A percentile compares a stretch with the other conserved stretches of the same genome.
These are phyloP conservation scores for Tachuris rubrigastra DNA, from an alignment of 2,113 vertebrate genomes.

Conservation along the genomic window DNA sequence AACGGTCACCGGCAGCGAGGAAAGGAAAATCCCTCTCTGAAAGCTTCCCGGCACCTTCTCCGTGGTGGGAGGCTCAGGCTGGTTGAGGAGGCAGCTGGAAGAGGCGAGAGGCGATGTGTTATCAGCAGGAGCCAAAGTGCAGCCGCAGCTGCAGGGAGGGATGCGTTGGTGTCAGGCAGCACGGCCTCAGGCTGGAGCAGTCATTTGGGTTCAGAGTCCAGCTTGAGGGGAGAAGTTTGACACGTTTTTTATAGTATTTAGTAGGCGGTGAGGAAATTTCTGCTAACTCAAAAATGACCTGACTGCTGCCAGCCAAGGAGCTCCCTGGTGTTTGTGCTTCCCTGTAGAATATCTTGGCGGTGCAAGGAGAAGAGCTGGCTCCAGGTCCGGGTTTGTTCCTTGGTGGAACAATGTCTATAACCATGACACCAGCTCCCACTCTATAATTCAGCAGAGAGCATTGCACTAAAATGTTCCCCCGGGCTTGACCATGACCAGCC, in stretches of 20 bases:
- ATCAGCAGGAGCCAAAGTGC: neutral
- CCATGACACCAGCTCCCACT: fast-evolving
- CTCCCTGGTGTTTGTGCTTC: neutral
- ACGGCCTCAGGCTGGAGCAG: neutral
- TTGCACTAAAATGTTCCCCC: neutral
- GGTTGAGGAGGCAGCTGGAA: neutral
- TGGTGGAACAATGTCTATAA: neutral
- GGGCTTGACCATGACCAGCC: neutral
- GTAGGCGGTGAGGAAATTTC: neutral
- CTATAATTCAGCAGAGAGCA: neutral
- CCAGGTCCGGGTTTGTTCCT: neutral
- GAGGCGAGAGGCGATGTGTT: neutral
- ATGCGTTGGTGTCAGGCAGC: neutral
- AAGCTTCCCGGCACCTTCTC: neutral
- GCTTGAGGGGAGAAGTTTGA: neutral
- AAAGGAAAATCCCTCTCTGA: neutral
- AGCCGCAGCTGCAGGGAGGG: neutral
- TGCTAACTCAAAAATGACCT: neutral
- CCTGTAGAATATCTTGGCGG: neutral
- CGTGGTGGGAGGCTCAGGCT: neutral
- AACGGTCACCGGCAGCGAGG: fast-evolving
- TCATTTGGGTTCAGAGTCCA: neutral
- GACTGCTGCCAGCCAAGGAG: neutral
- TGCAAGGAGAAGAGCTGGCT: neutral
- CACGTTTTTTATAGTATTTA: neutral